Conservation (phyloP, 2,797 vertebrate species). For the Fistularia tabacaria region DNA sequence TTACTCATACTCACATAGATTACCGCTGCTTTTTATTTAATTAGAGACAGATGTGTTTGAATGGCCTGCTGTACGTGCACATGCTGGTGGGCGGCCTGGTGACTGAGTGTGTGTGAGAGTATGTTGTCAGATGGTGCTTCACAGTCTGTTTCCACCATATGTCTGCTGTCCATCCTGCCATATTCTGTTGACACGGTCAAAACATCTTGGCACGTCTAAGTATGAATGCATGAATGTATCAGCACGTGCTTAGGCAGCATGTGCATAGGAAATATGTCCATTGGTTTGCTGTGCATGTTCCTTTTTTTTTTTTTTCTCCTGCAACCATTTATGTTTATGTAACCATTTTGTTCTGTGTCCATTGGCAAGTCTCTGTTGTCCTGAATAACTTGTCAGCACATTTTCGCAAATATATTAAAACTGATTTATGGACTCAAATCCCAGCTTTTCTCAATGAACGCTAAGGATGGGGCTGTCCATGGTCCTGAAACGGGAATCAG, state of each 20-base stretch:
- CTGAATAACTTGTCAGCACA: no score
- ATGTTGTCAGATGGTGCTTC: constrained; percentile 25
- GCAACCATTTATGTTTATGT: no score
- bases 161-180: constrained; percentile 31
- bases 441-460: not conserved
- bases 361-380: no score
- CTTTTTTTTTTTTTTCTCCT: no score
- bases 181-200: constrained; percentile 36
- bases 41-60: constrained; percentile 40
- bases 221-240: no score
- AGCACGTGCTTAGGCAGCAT: no score
- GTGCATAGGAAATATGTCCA: no score
- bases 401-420: no score
- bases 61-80: constrained; percentile 6
- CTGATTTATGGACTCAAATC: not conserved
- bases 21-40: constrained; percentile 15
- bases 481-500: not conserved
- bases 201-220: no score
- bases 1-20: constrained; percentile 4
- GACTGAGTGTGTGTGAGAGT: constrained; percentile 1
- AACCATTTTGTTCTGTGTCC: no score
- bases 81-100: constrained; percentile 4
- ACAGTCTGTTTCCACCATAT: constrained; percentile 36
- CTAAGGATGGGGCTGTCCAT: not conserved
- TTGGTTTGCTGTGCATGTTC: no score